Evolutionary conservation across 1,140 invertebrate genomes (phyloP), one percentile per base, ranked within the genome.

Genomic region (Zaprionus nigranus): DNA sequence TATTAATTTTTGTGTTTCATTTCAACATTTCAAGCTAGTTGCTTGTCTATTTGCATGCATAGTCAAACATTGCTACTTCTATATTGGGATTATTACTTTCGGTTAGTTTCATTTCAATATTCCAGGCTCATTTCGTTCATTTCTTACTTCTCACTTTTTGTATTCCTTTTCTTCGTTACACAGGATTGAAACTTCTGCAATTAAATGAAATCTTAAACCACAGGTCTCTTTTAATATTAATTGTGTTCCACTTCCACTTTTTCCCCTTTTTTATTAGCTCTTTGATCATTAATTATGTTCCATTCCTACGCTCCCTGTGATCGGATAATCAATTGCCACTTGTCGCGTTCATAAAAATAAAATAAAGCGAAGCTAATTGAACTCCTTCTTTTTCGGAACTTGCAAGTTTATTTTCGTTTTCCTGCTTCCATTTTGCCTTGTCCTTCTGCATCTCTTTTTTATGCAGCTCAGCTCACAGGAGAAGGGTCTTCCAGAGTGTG

Each of bases 291-390:
- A n/a, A 51, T 17, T 13, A 12, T 20, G 11, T 51, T 51, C n/a
- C 46, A 63, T 53, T 53, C 51, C 5, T 1, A 24, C 46, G 20
- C 13, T 51, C 20, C 12, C 20, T 49, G 20, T 36, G 46, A 51
- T 28, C 13, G 7, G 28, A 5, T 53, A 15, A 22, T 49, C 46
- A 63, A 63, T 63, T 63, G 46, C 51, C 46, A 53, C 28, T 54
- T 63, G 34, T n/a, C 13, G 28, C 20, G 22, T 20, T 17, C 28
- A 51, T 26, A 59, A 34, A 49, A 36, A 53, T 3, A 49, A n/a
- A 51, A n/a, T n/a, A n/a, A 53, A 4, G n/a, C 40, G n/a, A 17
- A 30, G 30, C 13, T 30, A 28, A 34, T 53, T 63, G 11, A 51
- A 51, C 20, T 22, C 20, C 7, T 24, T 51, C 20, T 51, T 51